phyloP scores from a whole-genome alignment of 2,888 invertebrate genomes.

The Lasioglossum lativentre region DNA sequence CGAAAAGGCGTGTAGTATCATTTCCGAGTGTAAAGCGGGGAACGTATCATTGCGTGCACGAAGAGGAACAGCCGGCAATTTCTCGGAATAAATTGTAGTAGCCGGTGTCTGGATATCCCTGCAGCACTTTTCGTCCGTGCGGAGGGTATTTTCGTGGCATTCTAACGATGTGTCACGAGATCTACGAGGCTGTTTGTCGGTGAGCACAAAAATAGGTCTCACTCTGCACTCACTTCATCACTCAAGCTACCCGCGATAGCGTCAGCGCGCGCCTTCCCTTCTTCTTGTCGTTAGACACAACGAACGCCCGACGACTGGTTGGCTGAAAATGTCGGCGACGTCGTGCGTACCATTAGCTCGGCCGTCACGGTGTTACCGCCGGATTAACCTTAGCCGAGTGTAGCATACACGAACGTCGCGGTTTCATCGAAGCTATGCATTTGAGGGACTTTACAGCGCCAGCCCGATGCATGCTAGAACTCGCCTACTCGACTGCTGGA shows the following conservation, averaged over 20 bases:
- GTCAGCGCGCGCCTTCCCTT: slow-evolving; percentile 30
- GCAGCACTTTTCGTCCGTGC: slow-evolving; percentile 53
- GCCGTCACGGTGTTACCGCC: slow-evolving; percentile 73
- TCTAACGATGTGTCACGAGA: slow-evolving; percentile 78
- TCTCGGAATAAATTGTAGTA: slow-evolving; percentile 69
- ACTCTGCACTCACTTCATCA: slow-evolving; percentile 82
- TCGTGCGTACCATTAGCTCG: slow-evolving; percentile 72
- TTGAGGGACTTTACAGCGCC: slow-evolving; percentile 48
- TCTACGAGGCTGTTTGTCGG: slow-evolving; percentile 81
- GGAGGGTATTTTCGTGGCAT: slow-evolving; percentile 73
- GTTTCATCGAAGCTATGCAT: slow-evolving; percentile 62
- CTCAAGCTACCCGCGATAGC: slow-evolving; percentile 64
- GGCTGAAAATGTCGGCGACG: slow-evolving; percentile 74
- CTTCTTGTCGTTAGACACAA: slow-evolving; percentile 60
- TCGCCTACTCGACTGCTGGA: slow-evolving; percentile 21
- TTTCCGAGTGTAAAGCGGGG: background rate
- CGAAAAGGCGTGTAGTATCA: background rate
- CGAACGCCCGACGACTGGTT: slow-evolving; percentile 66
- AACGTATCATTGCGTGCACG: background rate
- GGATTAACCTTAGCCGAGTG: slow-evolving; percentile 75
- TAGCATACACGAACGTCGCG: slow-evolving; percentile 48
- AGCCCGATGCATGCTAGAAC: background rate
- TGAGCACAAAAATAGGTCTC: slow-evolving; percentile 81
- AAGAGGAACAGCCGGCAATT: slow-evolving; percentile 52
- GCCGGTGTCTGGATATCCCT: slow-evolving; percentile 49